Conservation (phyloP, 2,113 vertebrate genomes). For the Tragelaphus strepsiceros region DNA sequence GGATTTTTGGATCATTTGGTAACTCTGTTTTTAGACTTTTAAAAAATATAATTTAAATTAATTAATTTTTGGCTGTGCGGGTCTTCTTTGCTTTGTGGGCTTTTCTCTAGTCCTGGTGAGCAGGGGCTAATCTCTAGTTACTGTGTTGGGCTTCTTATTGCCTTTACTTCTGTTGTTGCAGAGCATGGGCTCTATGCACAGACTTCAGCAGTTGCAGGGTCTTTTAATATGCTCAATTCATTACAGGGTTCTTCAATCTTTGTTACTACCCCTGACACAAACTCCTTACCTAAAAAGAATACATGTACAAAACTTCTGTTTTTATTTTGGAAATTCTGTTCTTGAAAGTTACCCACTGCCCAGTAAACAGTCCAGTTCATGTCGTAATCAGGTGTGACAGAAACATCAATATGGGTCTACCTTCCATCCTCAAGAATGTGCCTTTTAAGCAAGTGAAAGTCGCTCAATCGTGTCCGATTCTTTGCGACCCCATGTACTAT, state of each 20-base stretch:
- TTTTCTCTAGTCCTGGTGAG: background rate
- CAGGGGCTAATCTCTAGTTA: background rate
- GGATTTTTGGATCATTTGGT: background rate
- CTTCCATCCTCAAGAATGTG: background rate
- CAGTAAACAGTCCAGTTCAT: background rate
- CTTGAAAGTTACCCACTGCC: background rate
- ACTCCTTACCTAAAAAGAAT: constrained; percentile 42
- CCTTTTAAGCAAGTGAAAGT: background rate
- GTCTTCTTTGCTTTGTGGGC: background rate
- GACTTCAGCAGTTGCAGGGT: background rate
- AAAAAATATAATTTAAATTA: background rate
- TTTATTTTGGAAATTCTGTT: constrained; percentile 3
- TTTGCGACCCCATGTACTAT: background rate
- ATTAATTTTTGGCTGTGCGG: background rate
- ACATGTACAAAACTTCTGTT: constrained; percentile 21
- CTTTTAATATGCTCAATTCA: constrained; percentile 73
- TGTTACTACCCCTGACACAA: constrained; percentile 39
- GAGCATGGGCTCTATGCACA: background rate
- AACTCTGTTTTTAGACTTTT: background rate
- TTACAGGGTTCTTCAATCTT: constrained; percentile 59
- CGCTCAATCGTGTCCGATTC: rapidly evolving
- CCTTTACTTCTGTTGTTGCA: background rate
- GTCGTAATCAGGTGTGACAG: background rate
- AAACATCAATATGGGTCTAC: background rate
- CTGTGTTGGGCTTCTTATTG: background rate